Base-by-base conservation (phyloP, 2,888 invertebrate species). In the Gymnoscelis rufifasciata region DNA sequence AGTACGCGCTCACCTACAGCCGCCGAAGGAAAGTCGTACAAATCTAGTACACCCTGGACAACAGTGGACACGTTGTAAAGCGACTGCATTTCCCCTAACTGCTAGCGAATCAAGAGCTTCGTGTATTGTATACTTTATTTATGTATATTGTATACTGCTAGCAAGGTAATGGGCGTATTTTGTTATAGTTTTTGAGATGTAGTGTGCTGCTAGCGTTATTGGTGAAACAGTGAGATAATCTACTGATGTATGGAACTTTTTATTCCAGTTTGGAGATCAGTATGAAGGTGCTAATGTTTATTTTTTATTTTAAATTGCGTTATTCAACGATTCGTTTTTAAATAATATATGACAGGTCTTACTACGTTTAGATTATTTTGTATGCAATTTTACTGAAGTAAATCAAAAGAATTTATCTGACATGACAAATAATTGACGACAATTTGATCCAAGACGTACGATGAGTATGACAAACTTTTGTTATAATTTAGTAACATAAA, bases 1-100 rank as follows among this genome's bases (percentile, higher is more conserved):
- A 94, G 65, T 92, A 91, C 67, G 71, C 89, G 51, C 62, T 88
- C 38, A 74, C 72, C 6, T 76, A 83, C 63, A 81, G 83, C 0
- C 66, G 88, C 12, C 70, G 90, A 41, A 75, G 88, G 48, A 87
- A 86, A 60, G 73, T 89, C 28, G 86, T 88, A 12, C 84, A 88
- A 60, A 84, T 88, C 47, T 88, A 88, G 19, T 19, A 19, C 19
- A 19, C 19, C 5, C n/a, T n/a, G n/a, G n/a, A n/a, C 19, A 19
- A 19, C 19, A 2, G 19, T 5, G 19, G n/a, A n/a, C 19, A 19
- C 19, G 19, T 2, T 19, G 19, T 19, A 19, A 19, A 27, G 27
- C 3, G 27, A 27, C 27, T 27, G 27, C 7, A 7, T 27, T 27
- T 19, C n/a, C n/a, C n/a, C n/a, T n/a, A n/a, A n/a, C n/a, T n/a